Evolutionary conservation across 2,797 vertebrate species (phyloP).

Genomic region (Arnoldichthys spilopterus): DNA sequence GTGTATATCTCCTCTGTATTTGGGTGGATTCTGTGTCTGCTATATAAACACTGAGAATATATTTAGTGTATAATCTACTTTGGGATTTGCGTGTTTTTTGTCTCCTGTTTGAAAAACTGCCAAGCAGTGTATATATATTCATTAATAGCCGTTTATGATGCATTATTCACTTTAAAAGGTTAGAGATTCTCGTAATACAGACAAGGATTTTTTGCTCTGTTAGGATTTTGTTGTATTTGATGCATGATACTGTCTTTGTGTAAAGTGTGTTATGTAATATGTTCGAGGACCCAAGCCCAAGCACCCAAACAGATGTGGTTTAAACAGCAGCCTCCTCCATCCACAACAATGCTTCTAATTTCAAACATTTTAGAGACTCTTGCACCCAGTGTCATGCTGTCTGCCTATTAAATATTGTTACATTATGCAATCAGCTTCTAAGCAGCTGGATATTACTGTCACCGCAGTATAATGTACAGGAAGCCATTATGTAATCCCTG

Average conservation of each 20-base stretch:
- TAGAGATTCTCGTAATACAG: not conserved
- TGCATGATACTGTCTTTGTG: not conserved
- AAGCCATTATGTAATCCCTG: conserved; percentile 59
- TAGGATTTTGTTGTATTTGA: conserved; percentile 9
- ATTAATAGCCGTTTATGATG: not conserved
- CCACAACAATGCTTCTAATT: not conserved
- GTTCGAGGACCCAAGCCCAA: not conserved
- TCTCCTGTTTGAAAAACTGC: not conserved
- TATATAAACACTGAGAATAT: no score
- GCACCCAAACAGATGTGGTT: not conserved
- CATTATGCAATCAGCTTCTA: conserved; percentile 63
- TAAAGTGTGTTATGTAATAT: not conserved
- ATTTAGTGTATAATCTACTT: no score
- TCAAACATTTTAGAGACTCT: not conserved
- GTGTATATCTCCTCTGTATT: no score
- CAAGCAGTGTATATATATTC: not conserved
- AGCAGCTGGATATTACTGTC: conserved; percentile 30
- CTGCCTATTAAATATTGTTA: conserved; percentile 36
- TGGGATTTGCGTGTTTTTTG: not conserved
- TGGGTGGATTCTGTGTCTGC: no score
- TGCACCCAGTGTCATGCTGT: not conserved
- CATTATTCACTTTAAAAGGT: no score
- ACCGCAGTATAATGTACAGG: conserved; percentile 51
- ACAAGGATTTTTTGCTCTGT: not conserved
- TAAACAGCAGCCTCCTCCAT: not conserved